Percentiles rank a stretch among this genome's conserved stretches.
phyloP scores from a whole-genome alignment of 2,888 invertebrate species.

The Drosophila paucipuncta region DNA sequence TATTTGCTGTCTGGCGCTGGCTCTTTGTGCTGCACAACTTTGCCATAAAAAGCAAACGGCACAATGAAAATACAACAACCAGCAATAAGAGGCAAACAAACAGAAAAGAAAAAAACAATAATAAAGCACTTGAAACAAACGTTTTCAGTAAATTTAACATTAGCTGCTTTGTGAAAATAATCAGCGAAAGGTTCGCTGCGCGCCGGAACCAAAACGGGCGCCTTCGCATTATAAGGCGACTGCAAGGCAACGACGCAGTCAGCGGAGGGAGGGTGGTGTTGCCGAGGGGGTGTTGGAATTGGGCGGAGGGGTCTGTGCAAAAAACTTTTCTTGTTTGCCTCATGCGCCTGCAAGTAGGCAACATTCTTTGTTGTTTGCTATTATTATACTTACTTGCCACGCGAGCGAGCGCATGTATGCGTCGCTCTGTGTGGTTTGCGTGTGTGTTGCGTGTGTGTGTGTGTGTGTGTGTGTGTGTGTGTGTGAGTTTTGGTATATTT shows the following conservation, averaged over 20 bases:
- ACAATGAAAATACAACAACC: slow-evolving; percentile 41
- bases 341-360: slow-evolving; percentile 73
- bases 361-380: slow-evolving; percentile 71
- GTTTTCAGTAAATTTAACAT: slow-evolving; percentile 82
- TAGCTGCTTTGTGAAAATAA: slow-evolving; percentile 79
- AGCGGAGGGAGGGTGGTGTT: not conserved
- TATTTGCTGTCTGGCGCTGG: slow-evolving; percentile 57
- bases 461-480: slow-evolving; percentile 10
- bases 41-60: slow-evolving; percentile 61
- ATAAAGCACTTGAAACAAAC: slow-evolving; percentile 82
- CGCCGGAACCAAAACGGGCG: slow-evolving; percentile 34
- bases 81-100: not conserved
- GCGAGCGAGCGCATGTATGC: slow-evolving; percentile 32
- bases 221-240: not conserved
- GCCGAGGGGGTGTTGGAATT: not conserved
- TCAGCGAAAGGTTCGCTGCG: slow-evolving; percentile 54
- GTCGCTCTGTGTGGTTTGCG: slow-evolving; percentile 7
- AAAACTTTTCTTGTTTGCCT: slow-evolving; percentile 61
- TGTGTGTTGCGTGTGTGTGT: slow-evolving; percentile 14
- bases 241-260: not conserved
- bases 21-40: slow-evolving; percentile 40
- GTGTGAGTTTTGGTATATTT: slow-evolving; percentile 57
- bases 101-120: slow-evolving; percentile 51
- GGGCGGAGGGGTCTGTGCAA: slow-evolving; percentile 29
- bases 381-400: slow-evolving; percentile 60